Base-by-base conservation (phyloP, 1,140 invertebrate genomes). In the Sitophilus oryzae region DNA sequence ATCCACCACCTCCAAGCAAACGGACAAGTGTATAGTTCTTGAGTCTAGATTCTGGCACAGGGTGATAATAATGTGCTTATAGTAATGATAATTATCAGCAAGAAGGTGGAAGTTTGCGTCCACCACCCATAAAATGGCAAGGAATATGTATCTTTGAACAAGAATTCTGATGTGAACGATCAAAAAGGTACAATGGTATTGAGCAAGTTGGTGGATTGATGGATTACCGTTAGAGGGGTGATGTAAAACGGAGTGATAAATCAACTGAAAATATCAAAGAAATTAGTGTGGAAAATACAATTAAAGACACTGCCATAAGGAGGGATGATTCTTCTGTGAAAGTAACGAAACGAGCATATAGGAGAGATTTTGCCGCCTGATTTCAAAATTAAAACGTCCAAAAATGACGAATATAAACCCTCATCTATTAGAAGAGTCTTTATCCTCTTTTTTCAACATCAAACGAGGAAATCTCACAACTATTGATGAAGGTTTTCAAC, bases 361-460 rank as follows among this genome's bases (percentile, higher is more conserved):
- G 69, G 69, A 1, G 69, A 71, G 56, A 71, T 71, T 50, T 50
- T 71, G 19, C 69, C 68, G 15, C 45, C 63, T 2, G 51, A 63
- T 50, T 71, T 64, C 41, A 52, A 56, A 35, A 21, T 44, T 19
- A 45, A 59, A 20, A 21, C 34, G 10, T 2, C 22, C 10, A 36
- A 36, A 15, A 19, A 14, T 5, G 51, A 45, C 2, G 2, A 16
- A n/a, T 40, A 52, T 21, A 44, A 42, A 38, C 35, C 35, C 16
- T 25, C 36, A 20, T 18, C 36, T 2, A 14, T 47, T 1, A 52
- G 44, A 11, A 45, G 52, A 15, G 10, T 10, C 3, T 30, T 41
- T 10, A 37, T 38, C 18, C n/a, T 34, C 19, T 9, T 37, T 19
- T 18, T 8, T 30, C 49, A 6, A 8, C 34, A n/a, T 21, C 54